Base-by-base conservation (phyloP, 2,888 invertebrate genomes). In the Ophioninae sp. region DNA sequence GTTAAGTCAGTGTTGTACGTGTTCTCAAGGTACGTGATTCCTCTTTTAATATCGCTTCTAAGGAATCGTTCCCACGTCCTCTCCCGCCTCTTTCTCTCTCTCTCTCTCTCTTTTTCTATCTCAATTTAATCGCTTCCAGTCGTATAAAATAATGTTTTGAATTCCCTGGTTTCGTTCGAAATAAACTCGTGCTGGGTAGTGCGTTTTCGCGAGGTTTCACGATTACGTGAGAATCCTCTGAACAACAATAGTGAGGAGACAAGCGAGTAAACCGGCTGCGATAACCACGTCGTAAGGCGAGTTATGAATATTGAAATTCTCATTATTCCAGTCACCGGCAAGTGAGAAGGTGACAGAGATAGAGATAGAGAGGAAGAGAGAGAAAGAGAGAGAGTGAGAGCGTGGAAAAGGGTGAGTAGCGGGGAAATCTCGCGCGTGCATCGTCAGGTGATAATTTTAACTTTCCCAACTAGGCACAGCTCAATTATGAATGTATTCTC, bases 271-370 rank as follows among this genome's bases (percentile, higher is more conserved):
- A 76, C 84, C 65, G 72, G 58, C 75, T 56, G 75, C 67, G 79
- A 81, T 81, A 81, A 79, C 73, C 81, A 73, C 79, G 64, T 83
- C 85, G 88, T 83, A 85, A 87, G 87, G 86, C 85, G 44, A 84
- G 84, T 87, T 87, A 91, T 92, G 90, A 92, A 92, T 91, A 92
- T 91, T 92, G 90, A 91, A 91, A 91, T 89, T 90, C 90, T 91
- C 90, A 91, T 92, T 92, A 92, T 90, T 90, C 87, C 81, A 82
- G 79, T 61, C 73, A 80, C 72, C 85, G 23, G 23, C 23, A 51
- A 84, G 74, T 58, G 79, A 87, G 84, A 51, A 51, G 84, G 85
- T n/a, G n/a, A 17, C 30, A 64, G 63, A 64, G 30, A 63, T 0
- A 58, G 64, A 72, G 79, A 83, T 82, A 68, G 81, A 82, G 76